Conservation (phyloP, 2,797 vertebrate genomes). For the Lepilemur ruficaudatus region DNA sequence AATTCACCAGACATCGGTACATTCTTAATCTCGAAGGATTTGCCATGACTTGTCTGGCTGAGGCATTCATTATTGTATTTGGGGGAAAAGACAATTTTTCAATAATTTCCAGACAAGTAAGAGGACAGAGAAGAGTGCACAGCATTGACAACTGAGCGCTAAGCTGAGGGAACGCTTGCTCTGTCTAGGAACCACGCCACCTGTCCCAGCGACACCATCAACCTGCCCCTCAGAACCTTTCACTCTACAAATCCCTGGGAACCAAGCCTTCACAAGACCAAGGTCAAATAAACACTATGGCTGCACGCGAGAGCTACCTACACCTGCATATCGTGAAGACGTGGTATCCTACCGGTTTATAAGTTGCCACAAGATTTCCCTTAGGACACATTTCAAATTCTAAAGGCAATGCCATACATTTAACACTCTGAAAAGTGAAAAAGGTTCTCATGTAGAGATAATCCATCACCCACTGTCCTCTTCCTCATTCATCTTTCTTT, state of each 20-base stretch:
- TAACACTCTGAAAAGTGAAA: not conserved
- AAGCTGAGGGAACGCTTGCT: rapidly evolving
- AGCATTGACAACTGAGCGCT: not conserved
- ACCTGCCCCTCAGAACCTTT: not conserved
- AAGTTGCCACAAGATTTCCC: not conserved
- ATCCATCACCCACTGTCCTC: not conserved
- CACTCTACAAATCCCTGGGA: not conserved
- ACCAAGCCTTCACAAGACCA: not conserved
- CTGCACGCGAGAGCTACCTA: not conserved
- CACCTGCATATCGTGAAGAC: not conserved
- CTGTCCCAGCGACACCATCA: rapidly evolving
- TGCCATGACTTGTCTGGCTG: not conserved
- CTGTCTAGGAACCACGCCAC: rapidly evolving
- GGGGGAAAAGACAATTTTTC: not conserved
- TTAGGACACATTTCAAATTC: not conserved
- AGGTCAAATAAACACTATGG: not conserved
- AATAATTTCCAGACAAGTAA: not conserved
- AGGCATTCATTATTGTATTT: not conserved
- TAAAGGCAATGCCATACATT: not conserved
- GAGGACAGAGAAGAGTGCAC: not conserved
- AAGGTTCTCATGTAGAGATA: too few relatives aligned
- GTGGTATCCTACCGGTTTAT: not conserved
- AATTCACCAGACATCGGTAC: not conserved
- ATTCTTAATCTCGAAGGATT: not conserved
- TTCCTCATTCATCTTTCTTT: not conserved